Base-by-base conservation (phyloP, 2,888 invertebrate species). In the Polydesmus complanatus region DNA sequence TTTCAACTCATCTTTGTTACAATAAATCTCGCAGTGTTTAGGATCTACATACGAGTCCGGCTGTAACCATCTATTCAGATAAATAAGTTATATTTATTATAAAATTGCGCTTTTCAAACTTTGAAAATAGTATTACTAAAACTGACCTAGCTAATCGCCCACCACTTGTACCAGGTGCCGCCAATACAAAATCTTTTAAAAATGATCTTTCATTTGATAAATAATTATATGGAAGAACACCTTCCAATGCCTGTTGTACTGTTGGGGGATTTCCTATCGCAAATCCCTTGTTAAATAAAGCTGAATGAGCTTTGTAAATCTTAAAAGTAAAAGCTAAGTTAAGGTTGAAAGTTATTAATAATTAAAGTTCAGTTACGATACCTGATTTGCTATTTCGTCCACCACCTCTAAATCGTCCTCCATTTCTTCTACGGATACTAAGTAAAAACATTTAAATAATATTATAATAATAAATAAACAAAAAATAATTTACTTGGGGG, bases 11-110 rank as follows among this genome's bases (percentile, higher is more conserved):
- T 78, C 76, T 59, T 82, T 76, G 37, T 85, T 84, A 68, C 85
- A 84, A 64, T 85, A 78, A 60, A 94, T 81, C 74, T 92, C 89
- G 73, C 92, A 93, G 71, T 86, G 85, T 63, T 81, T 74, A 0
- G 94, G 90, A 75, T 95, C 95, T 55, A 95, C 86, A 66, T 88
- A 85, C 26, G 94, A 84, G 69, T 91, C 90, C 1, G 94, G 93
- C 71, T 94, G 91, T 61, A 97, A 77, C 95, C 96, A 97, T 71
- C 89, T 75, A 64, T n/a, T n/a, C n/a, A 18, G 66, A 64, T 56
- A n/a, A 64, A n/a, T 56, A 27, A 11, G 27, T 5, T 3, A 60
- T 1, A n/a, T n/a, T n/a, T n/a, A n/a, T n/a, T n/a, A n/a, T n/a
- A n/a, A n/a, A 27, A 27, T n/a, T n/a, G n/a, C n/a, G n/a, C n/a